Evolutionary conservation across 2,797 vertebrate species (phyloP).

Genomic region (Notoglanidium macrostoma): DNA sequence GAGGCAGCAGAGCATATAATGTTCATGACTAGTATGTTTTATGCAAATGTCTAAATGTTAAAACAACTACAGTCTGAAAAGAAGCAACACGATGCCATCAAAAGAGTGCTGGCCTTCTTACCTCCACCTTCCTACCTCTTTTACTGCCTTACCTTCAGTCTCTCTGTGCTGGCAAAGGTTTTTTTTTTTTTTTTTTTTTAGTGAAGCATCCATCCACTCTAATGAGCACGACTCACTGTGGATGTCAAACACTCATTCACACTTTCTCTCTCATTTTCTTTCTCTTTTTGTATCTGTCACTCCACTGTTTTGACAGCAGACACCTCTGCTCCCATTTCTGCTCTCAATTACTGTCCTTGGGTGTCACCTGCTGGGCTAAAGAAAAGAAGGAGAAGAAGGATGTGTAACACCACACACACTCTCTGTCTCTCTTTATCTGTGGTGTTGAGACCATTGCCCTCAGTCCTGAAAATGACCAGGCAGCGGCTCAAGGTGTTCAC

Average conservation of each 20-base stretch:
- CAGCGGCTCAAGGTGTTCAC: constrained; percentile 10
- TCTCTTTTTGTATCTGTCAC: constrained; percentile 24
- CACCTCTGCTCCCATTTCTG: constrained; percentile 18
- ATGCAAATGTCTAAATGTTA: too few species aligned
- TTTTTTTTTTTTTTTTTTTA: not conserved
- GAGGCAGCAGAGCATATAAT: not conserved
- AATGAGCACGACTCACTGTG: constrained; percentile 30
- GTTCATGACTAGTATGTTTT: not conserved
- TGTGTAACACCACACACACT: not conserved
- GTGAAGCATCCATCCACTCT: constrained; percentile 28
- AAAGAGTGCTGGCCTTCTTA: not conserved
- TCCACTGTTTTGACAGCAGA: constrained; percentile 20
- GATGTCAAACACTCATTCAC: constrained; percentile 35
- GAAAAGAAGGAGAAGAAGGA: constrained; percentile 5
- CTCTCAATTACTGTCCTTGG: constrained; percentile 35
- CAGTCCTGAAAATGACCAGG: constrained; percentile 7
- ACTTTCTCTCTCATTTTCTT: constrained; percentile 32
- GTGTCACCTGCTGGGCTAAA: constrained; percentile 29
- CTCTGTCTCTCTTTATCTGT: constrained; percentile 4
- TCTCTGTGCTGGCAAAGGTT: not conserved
- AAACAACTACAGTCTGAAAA: not conserved
- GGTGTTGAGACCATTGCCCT: constrained; percentile 11
- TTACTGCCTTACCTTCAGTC: not conserved
- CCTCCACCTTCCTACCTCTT: not conserved
- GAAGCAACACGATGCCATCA: not conserved